Base-by-base conservation (phyloP, 2,888 invertebrate species). In the Orchesellides sinensis region DNA sequence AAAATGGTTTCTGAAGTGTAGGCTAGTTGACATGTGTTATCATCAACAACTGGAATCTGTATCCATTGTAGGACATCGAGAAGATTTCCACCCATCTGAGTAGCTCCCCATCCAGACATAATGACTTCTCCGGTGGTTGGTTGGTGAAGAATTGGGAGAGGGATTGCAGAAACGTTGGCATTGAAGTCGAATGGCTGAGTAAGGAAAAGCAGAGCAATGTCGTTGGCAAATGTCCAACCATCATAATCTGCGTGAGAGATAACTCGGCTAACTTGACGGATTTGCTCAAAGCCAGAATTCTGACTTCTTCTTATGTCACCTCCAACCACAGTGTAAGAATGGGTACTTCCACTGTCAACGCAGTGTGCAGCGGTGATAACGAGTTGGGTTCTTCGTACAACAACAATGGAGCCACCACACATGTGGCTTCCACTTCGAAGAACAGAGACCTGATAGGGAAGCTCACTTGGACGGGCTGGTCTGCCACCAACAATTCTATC, bases 91-190 rank as follows among this genome's bases (percentile, higher is more conserved):
- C 65, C 73, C 45, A 45, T 78, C 27, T 69, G 49, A 14, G 75
- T 75, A 12, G 82, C 83, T 45, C 88, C 88, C 88, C 88, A 88
- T 56, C 88, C 88, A 8, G 83, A 77, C 10, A 87, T 73, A 17
- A 84, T 47, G 10, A 75, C 56, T 21, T 83, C 75, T 23, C 83
- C 79, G 0, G 82, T 49, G 0, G 84, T 84, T 8, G 45, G 29
- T n/a, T 84, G 77, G 0, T 21, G 6, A 12, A 68, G 49, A 0
- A 63, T 17, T 23, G 86, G 87, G 19, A 88, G 73, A 12, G 86
- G 79, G 52, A 88, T 84, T 10, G 87, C 83, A n/a, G 73, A 63
- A 17, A 88, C 85, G 19, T 66, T 59, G 6, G 25, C 59, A 14
- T 82, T 83, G 25, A 86, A 68, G 1, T 78, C 59, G n/a, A 88